Evolutionary conservation across 2,113 vertebrate genomes (phyloP).

Genomic region (Dipodomys stephensi): DNA sequence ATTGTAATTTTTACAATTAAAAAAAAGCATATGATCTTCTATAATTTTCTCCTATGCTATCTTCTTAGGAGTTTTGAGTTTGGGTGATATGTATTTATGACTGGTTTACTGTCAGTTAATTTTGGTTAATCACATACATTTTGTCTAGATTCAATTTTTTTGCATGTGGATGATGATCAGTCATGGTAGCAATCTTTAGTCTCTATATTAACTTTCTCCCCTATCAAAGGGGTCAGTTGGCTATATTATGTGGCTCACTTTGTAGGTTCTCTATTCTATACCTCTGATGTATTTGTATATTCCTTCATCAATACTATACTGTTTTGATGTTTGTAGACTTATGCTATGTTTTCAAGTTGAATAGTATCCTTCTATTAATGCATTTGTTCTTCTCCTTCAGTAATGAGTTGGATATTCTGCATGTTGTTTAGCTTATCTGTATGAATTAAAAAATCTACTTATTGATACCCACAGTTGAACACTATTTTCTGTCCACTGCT

Average conservation of each 20-base stretch:
- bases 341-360: neutral
- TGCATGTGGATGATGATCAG: neutral
- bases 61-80: neutral
- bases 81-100: neutral
- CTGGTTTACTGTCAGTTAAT: neutral
- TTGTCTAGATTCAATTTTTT: neutral
- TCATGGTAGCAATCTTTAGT: neutral
- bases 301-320: neutral
- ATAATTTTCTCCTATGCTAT: neutral
- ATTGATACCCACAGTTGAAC: neutral
- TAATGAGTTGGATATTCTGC: neutral
- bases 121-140: neutral
- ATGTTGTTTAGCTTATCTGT: neutral
- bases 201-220: neutral
- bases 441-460: neutral
- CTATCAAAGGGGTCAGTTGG: neutral
- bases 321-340: neutral
- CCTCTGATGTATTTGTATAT: neutral
- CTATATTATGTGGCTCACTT: neutral
- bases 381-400: slow-evolving; percentile 3
- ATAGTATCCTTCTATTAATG: neutral
- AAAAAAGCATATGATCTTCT: neutral
- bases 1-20: no score
- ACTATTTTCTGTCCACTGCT: neutral
- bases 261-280: neutral